phyloP scores from a whole-genome alignment of 2,113 vertebrate genomes.

The Pollimyrus isidori region DNA sequence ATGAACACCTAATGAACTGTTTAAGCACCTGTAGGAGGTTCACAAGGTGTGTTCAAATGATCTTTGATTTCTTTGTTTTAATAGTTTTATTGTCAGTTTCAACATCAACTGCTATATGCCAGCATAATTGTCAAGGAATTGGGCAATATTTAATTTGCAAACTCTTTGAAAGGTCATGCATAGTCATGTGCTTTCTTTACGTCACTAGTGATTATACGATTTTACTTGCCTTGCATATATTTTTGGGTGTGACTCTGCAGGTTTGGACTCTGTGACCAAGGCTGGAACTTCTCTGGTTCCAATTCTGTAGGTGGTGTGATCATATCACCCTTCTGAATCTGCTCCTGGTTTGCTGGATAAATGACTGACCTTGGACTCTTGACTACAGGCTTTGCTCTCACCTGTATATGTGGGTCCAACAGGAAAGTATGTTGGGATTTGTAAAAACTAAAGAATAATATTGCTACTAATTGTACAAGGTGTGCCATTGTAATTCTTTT shows the following conservation, averaged over 20 bases:
- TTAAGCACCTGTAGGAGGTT: neutral
- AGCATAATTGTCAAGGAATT: neutral
- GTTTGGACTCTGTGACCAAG: neutral
- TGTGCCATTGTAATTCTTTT: neutral
- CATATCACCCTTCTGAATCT: neutral
- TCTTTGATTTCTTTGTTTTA: neutral
- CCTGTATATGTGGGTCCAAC: neutral
- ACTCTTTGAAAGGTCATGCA: neutral
- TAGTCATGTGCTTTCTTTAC: neutral
- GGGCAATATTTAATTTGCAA: neutral
- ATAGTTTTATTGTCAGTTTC: neutral
- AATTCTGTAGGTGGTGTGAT: neutral
- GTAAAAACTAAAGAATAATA: neutral
- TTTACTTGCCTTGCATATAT: neutral
- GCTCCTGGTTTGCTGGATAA: neutral
- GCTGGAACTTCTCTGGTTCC: neutral
- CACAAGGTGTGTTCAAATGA: neutral
- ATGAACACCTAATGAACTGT: neutral
- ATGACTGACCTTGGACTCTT: neutral
- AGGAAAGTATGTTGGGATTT: neutral
- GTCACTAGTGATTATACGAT: neutral
- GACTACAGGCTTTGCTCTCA: neutral
- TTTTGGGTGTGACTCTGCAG: neutral
- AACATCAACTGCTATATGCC: neutral
- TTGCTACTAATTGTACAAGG: neutral